phyloP scores from a whole-genome alignment of 1,140 invertebrate species.

The Calliphora vicina region DNA sequence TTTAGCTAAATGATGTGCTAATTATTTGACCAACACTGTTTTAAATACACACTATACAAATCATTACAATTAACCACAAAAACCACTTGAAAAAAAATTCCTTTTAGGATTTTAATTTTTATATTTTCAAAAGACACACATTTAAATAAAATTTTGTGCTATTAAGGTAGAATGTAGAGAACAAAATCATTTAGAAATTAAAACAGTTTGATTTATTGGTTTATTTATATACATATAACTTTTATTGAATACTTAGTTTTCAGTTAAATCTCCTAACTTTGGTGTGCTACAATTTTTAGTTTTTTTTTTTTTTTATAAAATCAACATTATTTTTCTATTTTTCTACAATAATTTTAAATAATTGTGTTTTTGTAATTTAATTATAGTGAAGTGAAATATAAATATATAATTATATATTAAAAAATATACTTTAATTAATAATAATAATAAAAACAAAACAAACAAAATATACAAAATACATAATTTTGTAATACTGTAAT shows the following conservation, averaged over 20 bases:
- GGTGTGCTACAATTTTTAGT: background rate
- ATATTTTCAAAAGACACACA: no score
- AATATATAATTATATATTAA: constrained; percentile 3
- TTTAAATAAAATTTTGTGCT: no score
- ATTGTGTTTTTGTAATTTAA: constrained; percentile 32
- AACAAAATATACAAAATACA: constrained; percentile 3
- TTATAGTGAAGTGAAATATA: constrained; percentile 30
- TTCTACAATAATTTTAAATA: constrained; percentile 11
- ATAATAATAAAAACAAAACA: constrained; percentile 2
- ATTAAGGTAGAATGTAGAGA: no score
- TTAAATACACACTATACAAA: no score
- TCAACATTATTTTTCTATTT: constrained; percentile 1
- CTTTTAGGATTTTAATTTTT: no score
- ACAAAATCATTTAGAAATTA: no score
- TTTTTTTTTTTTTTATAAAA: background rate
- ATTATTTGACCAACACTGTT: no score
- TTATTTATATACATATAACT: no score
- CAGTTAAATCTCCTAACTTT: background rate
- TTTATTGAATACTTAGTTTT: background rate
- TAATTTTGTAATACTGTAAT: background rate
- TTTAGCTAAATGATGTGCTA: no score
- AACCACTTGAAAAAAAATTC: no score
- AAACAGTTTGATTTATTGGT: no score
- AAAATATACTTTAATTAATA: constrained; percentile 24
- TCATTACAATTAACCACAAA: no score